A percentile compares a stretch with the other conserved stretches of the same genome.
These are phyloP conservation scores for Suricata suricatta DNA, from an alignment of 2,113 vertebrate species.

Conservation along the genomic window DNA sequence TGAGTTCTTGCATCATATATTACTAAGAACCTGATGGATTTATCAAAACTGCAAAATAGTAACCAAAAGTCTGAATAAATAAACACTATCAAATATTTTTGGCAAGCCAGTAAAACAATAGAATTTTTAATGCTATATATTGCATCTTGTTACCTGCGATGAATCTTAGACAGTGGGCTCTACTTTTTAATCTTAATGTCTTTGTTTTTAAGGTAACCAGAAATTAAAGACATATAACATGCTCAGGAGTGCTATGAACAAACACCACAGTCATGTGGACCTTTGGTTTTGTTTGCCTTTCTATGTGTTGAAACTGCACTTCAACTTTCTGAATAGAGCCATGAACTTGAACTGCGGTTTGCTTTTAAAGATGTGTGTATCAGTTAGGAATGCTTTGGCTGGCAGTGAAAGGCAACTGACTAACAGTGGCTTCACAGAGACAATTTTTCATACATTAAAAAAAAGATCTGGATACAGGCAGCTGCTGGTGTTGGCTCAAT, in stretches of 20 bases:
- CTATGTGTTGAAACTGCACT: neutral
- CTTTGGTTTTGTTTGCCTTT: neutral
- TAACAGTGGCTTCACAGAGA: neutral
- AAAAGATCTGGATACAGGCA: neutral
- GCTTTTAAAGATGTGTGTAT: conserved; percentile 21
- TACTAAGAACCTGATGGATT: neutral
- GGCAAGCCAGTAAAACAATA: neutral
- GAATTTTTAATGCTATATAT: neutral
- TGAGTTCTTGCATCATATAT: neutral
- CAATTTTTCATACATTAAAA: neutral
- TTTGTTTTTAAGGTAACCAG: neutral
- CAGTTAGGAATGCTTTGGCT: neutral
- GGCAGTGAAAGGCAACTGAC: neutral
- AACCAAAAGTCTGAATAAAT: neutral
- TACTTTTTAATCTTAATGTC: neutral
- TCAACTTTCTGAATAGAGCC: neutral
- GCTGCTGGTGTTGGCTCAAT: neutral
- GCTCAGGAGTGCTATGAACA: neutral
- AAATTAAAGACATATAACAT: neutral
- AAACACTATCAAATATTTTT: neutral
- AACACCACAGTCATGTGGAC: neutral
- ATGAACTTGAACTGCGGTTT: neutral
- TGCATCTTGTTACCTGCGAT: neutral
- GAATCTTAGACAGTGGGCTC: neutral
- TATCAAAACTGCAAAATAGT: neutral